These are phyloP conservation scores for Laupala kohalensis DNA, from an alignment of 1,140 invertebrate species.

Conservation along the genomic window DNA sequence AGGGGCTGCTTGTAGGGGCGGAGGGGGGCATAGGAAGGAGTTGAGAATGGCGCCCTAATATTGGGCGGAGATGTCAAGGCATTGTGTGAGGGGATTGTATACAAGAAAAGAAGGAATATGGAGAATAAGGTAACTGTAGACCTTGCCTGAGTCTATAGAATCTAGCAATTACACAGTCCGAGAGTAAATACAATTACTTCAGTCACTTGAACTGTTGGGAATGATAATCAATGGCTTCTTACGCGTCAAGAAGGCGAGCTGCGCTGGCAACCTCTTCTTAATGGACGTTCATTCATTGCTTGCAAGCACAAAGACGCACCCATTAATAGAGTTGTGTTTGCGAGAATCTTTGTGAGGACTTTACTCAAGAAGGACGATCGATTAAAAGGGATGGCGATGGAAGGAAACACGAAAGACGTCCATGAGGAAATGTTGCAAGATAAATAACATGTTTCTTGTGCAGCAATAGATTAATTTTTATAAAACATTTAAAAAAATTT, in stretches of 20 bases:
- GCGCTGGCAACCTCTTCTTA: too few species aligned
- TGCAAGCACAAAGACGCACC: not conserved
- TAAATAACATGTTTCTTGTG: too few species aligned
- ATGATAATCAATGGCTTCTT: not conserved
- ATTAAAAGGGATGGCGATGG: too few species aligned
- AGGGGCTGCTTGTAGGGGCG: not conserved
- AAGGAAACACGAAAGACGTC: too few species aligned
- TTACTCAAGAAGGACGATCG: too few species aligned
- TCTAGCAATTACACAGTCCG: not conserved
- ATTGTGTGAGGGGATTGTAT: constrained; percentile 4
- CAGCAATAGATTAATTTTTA: too few species aligned
- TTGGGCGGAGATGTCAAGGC: constrained; percentile 1
- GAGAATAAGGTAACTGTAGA: not conserved
- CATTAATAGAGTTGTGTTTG: not conserved
- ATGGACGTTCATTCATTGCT: not conserved
- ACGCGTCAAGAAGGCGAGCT: not conserved
- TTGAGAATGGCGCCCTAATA: not conserved
- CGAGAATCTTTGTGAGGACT: not conserved
- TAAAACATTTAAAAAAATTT: too few species aligned
- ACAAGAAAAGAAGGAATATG: not conserved
- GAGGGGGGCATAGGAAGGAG: not conserved
- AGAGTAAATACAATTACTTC: not conserved
- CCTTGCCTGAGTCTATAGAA: not conserved
- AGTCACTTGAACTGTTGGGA: not conserved
- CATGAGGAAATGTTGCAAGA: too few species aligned